A percentile compares a stretch with the other conserved stretches of the same genome.
These are phyloP conservation scores for Isichthys henryi DNA, from an alignment of 2,113 vertebrate species.

Conservation along the genomic window DNA sequence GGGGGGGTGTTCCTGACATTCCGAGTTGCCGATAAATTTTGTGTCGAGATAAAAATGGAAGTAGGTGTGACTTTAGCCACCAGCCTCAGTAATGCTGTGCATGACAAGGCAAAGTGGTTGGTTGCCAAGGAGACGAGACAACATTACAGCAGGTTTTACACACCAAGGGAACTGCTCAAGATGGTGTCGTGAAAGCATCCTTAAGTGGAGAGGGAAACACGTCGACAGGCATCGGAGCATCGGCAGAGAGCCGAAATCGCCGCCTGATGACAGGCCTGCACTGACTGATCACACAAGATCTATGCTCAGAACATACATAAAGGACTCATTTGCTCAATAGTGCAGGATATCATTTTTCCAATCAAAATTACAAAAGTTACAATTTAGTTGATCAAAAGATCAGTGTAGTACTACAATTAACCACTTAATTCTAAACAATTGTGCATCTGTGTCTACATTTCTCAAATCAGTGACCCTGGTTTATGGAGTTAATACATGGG, in stretches of 20 bases:
- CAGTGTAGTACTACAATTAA: not conserved
- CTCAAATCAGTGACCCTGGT: not conserved
- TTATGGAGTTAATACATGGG: not conserved
- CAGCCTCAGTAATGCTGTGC: not conserved
- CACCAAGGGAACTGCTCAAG: not conserved
- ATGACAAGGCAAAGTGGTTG: not conserved
- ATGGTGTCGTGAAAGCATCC: not conserved
- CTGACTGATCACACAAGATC: not conserved
- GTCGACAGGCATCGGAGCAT: not conserved
- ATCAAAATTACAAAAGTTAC: too few relatives aligned
- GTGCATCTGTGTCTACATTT: not conserved
- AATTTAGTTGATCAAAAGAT: not conserved
- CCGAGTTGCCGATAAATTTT: not conserved
- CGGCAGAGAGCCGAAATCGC: not conserved
- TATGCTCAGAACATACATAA: not conserved
- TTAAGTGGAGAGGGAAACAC: not conserved
- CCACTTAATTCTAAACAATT: not conserved
- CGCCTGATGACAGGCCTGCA: not conserved
- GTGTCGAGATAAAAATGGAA: not conserved
- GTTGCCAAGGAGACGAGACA: not conserved
- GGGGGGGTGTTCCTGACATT: not conserved
- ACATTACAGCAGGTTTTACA: not conserved
- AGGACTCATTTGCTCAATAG: not conserved
- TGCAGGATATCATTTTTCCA: not conserved
- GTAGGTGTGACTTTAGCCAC: not conserved